Base-by-base conservation (phyloP, 2,113 vertebrate species). In the Carollia perspicillata region DNA sequence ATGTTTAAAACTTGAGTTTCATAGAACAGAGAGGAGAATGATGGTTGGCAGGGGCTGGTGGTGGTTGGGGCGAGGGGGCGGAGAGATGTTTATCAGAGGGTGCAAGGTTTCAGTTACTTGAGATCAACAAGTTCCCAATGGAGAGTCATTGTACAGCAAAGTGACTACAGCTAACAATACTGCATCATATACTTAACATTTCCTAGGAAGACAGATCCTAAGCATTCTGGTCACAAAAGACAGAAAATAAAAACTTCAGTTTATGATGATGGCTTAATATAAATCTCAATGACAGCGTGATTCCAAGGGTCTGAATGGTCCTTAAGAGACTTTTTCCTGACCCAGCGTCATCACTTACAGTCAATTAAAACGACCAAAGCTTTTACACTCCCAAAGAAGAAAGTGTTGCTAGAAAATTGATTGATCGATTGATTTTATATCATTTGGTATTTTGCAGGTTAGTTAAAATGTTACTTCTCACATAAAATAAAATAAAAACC, bases 341-440 rank as follows among this genome's bases (percentile, higher is more conserved):
- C 2, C 60, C 44, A 69, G 18, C 8, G 68, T 78, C 95, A 58
- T 71, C 47, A 84, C 49, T 71, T 63, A 77, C 23, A 77, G 22
- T 77, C 86, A 53, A 74, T 40, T 77, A 87, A 85, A 91, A 78
- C 84, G 37, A 10, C 49, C 68, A 74, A 96, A 95, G 77, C 92
- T 90, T 75, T 81, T 93, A 92, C 35, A 42, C 18, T 72, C 51
- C 44, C 12, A 93, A 74, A 89, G 63, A 5, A 66, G 58, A 91
- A 81, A 44, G 11, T 49, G 55, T 26, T 42, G 6, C 86, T 75
- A 94, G 66, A 23, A 83, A 91, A 92, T 68, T 60, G 7, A n/a
- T n/a, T n/a, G n/a, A n/a, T n/a, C n/a, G n/a, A n/a, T n/a, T n/a
- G n/a, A 63, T 9, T 88, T 81, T 78, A 6, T 26, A 95, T 83